Conservation (phyloP, 1,140 invertebrate genomes). For the Ooceraea biroi region DNA sequence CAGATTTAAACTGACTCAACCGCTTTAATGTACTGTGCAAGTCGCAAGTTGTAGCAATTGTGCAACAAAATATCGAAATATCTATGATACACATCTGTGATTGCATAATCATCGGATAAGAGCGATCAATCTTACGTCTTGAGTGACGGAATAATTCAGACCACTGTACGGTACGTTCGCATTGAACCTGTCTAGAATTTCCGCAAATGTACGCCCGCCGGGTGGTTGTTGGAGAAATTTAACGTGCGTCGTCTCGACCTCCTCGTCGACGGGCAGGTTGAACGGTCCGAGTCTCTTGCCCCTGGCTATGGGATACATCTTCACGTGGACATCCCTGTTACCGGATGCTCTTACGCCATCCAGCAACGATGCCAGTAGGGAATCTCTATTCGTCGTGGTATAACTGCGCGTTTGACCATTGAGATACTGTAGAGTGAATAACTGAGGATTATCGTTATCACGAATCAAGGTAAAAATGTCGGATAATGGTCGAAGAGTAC, state of each 20-base stretch:
- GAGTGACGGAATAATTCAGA: conserved; percentile 97
- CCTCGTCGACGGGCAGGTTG: conserved; percentile 96
- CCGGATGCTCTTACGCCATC: conserved; percentile 98
- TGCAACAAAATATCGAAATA: not conserved
- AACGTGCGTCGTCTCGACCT: conserved; percentile 95
- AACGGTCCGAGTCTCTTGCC: conserved; percentile 96
- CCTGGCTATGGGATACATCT: conserved; percentile 93
- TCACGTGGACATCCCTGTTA: conserved; percentile 98
- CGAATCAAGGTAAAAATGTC: conserved; percentile 97
- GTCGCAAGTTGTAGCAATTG: too few species aligned
- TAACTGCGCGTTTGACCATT: conserved; percentile 96
- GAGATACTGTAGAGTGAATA: conserved; percentile 97
- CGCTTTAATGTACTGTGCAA: conserved; percentile 76
- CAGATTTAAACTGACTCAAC: too few species aligned
- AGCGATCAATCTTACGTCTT: conserved; percentile 92
- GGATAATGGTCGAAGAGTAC: conserved; percentile 94
- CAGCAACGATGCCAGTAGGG: conserved; percentile 96
- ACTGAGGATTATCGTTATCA: conserved; percentile 96
- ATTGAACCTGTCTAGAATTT: conserved; percentile 97
- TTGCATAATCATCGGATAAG: conserved; percentile 23
- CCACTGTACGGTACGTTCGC: conserved; percentile 99
- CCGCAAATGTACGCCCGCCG: conserved; percentile 87
- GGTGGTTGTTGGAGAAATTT: conserved; percentile 93
- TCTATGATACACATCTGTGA: conserved; percentile 26
- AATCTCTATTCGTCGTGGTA: conserved; percentile 96